Conservation (phyloP, 2,113 vertebrate species). For the Tragelaphus buxtoni region DNA sequence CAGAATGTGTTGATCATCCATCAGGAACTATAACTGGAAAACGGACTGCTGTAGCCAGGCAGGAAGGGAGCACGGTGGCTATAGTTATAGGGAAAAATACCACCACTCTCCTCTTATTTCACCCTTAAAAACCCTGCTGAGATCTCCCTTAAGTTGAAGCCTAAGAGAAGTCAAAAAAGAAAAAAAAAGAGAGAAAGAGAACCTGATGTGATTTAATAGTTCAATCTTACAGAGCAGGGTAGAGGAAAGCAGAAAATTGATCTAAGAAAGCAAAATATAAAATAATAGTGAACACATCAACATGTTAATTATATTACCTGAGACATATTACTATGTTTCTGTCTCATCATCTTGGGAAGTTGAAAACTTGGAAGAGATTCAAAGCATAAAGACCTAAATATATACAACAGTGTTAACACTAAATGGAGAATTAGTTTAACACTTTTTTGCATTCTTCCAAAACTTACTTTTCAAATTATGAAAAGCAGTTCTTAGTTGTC, state of each 20-base stretch:
- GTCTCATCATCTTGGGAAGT: neutral
- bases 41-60: neutral
- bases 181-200: neutral
- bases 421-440: neutral
- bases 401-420: neutral
- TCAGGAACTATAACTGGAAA: rapidly evolving
- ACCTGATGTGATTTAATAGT: neutral
- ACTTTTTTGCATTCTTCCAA: neutral
- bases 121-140: neutral
- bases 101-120: neutral
- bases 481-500: neutral
- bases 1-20: neutral
- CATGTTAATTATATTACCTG: neutral
- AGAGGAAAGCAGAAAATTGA: neutral
- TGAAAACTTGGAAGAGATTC: neutral
- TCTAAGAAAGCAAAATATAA: neutral
- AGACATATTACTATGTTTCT: neutral
- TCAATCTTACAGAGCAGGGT: neutral
- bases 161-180: neutral
- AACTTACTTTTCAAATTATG: neutral
- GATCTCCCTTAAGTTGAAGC: neutral
- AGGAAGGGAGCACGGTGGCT: neutral
- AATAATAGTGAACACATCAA: neutral
- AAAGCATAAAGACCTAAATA: neutral
- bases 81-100: neutral